Percentiles rank a stretch among this genome's conserved stretches.
Conservation (phyloP, 1,140 invertebrate genomes). For the Hypothenemus hampei region DNA sequence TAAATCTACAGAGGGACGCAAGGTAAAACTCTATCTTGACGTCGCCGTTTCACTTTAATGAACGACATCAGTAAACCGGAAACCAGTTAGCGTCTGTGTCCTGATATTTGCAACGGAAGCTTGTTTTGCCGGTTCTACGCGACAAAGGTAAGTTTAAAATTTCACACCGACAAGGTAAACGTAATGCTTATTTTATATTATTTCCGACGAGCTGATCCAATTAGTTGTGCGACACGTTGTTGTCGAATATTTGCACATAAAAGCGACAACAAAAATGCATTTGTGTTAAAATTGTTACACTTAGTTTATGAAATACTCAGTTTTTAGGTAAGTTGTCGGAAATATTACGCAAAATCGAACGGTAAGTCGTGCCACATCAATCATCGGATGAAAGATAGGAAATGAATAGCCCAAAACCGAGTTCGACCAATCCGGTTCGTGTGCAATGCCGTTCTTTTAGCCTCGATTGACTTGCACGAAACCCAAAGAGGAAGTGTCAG, state of each 20-base stretch:
- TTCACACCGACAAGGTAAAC: neutral
- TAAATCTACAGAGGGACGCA: no score
- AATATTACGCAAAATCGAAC: conserved; percentile 19
- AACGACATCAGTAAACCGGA: conserved; percentile 1
- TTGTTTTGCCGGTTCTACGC: neutral
- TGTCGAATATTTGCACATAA: neutral
- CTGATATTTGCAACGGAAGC: conserved; percentile 1
- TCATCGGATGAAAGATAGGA: conserved; percentile 42
- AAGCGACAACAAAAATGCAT: neutral
- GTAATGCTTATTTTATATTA: conserved; percentile 5
- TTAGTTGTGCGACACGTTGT: neutral
- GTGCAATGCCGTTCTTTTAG: conserved; percentile 31
- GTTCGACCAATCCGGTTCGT: conserved; percentile 33
- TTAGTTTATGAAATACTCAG: neutral
- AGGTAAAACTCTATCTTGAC: neutral
- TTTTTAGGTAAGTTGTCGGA: no score
- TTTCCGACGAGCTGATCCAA: conserved; percentile 5
- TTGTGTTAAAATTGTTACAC: neutral
- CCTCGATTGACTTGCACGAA: conserved; percentile 40
- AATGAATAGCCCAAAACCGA: conserved; percentile 39
- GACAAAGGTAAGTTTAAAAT: conserved; percentile 2
- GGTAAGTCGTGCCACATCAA: conserved; percentile 39
- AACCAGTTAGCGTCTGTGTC: neutral
- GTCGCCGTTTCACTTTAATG: neutral
- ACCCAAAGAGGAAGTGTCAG: conserved; percentile 1